Conservation (phyloP, 2,113 vertebrate genomes). For the Lagenorhynchus albirostris region DNA sequence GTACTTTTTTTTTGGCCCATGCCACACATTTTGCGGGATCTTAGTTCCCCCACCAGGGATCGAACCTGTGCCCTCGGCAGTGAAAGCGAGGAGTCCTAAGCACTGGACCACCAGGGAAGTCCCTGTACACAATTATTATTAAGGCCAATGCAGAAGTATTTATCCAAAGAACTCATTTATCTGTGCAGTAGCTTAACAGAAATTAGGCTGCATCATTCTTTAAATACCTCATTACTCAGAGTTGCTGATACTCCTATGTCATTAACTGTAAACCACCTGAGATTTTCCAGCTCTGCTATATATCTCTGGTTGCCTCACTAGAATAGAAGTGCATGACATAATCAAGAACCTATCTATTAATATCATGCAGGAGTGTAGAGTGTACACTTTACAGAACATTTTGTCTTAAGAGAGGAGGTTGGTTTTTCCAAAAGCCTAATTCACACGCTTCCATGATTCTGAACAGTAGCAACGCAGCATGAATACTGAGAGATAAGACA, state of each 20-base stretch:
- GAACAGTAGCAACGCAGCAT: not conserved
- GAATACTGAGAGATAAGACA: not conserved
- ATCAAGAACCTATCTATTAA: constrained; percentile 45
- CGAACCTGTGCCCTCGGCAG: not conserved
- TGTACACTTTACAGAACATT: constrained; percentile 45
- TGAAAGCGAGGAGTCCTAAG: not conserved
- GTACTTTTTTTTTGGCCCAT: not conserved
- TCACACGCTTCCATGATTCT: constrained; percentile 2
- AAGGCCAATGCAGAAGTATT: not conserved
- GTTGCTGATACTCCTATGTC: not conserved
- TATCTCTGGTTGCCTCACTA: not conserved
- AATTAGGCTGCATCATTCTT: constrained; percentile 38
- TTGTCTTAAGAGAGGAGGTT: constrained; percentile 57
- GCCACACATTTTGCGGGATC: not conserved
- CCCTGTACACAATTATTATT: not conserved
- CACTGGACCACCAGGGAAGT: not conserved
- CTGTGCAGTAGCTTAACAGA: constrained; percentile 42
- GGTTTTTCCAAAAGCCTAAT: constrained; percentile 18
- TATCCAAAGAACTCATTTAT: constrained; percentile 34
- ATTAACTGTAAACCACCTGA: constrained; percentile 43
- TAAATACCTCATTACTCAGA: constrained; percentile 35
- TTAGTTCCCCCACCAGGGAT: not conserved
- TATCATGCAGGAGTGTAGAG: not conserved
- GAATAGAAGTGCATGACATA: not conserved
- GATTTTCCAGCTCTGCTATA: constrained; percentile 47